Evolutionary conservation across 2,797 vertebrate genomes (phyloP).

Genomic region (Ibycter americanus): DNA sequence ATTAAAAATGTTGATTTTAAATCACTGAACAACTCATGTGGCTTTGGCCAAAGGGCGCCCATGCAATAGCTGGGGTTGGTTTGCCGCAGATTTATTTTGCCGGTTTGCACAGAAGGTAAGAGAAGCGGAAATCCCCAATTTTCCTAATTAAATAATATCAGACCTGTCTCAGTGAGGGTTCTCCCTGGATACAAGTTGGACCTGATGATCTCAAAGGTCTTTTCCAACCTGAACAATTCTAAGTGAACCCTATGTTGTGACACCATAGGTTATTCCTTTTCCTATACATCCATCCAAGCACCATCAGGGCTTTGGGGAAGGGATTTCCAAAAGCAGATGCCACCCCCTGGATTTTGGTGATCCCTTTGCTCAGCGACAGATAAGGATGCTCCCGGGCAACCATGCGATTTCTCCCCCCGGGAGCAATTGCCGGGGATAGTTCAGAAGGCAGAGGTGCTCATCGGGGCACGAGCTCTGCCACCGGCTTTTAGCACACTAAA

Average conservation of each 20-base stretch:
- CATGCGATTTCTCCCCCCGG: neutral
- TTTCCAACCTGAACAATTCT: no score
- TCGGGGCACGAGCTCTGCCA: neutral
- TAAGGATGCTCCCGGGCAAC: neutral
- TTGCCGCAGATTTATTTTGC: neutral
- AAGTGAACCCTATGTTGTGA: neutral
- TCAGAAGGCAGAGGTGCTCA: neutral
- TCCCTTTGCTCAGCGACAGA: neutral
- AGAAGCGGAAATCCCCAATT: neutral
- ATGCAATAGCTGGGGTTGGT: fast-evolving
- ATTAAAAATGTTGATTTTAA: fast-evolving
- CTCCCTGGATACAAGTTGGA: neutral
- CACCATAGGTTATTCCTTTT: neutral
- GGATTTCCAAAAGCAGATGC: fast-evolving
- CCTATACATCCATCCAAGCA: neutral
- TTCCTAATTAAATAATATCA: neutral
- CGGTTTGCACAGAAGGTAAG: neutral
- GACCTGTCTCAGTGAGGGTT: neutral
- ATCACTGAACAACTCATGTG: fast-evolving
- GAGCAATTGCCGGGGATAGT: fast-evolving
- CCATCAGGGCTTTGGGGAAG: neutral
- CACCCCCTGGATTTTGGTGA: neutral
- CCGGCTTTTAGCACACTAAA: neutral
- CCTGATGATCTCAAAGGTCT: no score
- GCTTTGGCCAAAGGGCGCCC: no score